These are phyloP conservation scores for Palythoa heliodiscus DNA, from an alignment of 92 coral and sea anemone species.

Conservation along the genomic window DNA sequence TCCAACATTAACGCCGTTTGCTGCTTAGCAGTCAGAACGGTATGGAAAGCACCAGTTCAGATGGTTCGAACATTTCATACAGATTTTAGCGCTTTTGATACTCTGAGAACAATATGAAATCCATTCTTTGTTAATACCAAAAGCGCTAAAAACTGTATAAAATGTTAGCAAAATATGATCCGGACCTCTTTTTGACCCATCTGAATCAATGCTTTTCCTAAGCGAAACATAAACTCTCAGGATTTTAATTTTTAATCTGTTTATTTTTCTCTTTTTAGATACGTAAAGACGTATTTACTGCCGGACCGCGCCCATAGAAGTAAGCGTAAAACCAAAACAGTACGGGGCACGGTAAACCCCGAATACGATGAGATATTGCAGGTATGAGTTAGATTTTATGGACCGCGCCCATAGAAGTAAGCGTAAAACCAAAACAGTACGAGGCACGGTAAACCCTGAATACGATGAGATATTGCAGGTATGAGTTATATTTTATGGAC, in stretches of 20 bases:
- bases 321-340: conserved; percentile 85
- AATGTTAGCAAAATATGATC: too few species aligned
- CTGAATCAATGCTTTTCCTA: too few species aligned
- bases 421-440: conserved; percentile 81
- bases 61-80: too few species aligned
- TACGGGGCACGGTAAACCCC: conserved; percentile 84
- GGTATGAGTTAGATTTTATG: conserved; percentile 49
- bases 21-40: too few species aligned
- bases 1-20: too few species aligned
- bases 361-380: conserved; percentile 79
- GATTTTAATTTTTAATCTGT: background rate
- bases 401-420: conserved; percentile 86
- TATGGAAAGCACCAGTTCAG: too few species aligned
- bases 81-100: too few species aligned
- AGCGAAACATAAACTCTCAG: background rate
- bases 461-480: conserved; percentile 87
- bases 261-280: conserved; percentile 51
- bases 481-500: conserved; percentile 46
- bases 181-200: too few species aligned
- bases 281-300: conserved; percentile 90
- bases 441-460: conserved; percentile 84
- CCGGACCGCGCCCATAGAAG: conserved; percentile 88
- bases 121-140: too few species aligned
- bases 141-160: too few species aligned
- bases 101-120: too few species aligned